Conservation (phyloP, 2,797 vertebrate genomes). For the Acrocephalus scirpaceus region DNA sequence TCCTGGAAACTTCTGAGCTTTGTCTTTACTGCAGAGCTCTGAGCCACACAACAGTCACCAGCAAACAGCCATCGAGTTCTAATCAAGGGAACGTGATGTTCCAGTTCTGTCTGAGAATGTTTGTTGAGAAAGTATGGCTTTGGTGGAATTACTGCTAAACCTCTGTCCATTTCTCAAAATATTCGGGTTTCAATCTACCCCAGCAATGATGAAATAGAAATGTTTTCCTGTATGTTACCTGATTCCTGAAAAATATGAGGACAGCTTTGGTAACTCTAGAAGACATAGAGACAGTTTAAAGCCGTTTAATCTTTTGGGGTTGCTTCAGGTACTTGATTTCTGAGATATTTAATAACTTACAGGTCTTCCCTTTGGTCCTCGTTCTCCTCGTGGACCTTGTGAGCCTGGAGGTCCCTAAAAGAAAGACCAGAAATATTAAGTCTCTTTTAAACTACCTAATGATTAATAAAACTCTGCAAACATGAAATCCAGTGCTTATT, state of each 20-base stretch:
- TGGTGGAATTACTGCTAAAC: not conserved
- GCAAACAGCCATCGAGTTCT: not conserved
- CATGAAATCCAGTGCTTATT: not conserved
- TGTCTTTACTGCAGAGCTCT: not conserved
- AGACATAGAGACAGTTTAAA: not conserved
- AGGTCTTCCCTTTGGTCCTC: conserved; percentile 91
- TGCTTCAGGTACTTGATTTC: not conserved
- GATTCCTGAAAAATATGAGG: not conserved
- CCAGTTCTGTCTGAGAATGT: not conserved
- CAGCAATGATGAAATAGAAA: not conserved
- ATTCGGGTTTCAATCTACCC: not conserved
- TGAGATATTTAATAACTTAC: conserved; percentile 77
- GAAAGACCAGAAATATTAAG: conserved; percentile 1
- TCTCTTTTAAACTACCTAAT: not conserved
- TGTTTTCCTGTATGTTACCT: not conserved
- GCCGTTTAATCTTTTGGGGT: not conserved
- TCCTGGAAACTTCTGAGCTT: not conserved
- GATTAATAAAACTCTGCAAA: not conserved
- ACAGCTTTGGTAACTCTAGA: not conserved
- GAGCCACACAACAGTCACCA: not conserved
- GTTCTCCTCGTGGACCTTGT: conserved; percentile 87
- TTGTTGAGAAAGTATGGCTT: not conserved
- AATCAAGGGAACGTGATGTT: not conserved
- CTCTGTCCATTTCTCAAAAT: not conserved
- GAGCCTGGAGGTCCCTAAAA: conserved; percentile 91